phyloP scores from a whole-genome alignment of 1,140 invertebrate species.

The Subanguina moxae region DNA sequence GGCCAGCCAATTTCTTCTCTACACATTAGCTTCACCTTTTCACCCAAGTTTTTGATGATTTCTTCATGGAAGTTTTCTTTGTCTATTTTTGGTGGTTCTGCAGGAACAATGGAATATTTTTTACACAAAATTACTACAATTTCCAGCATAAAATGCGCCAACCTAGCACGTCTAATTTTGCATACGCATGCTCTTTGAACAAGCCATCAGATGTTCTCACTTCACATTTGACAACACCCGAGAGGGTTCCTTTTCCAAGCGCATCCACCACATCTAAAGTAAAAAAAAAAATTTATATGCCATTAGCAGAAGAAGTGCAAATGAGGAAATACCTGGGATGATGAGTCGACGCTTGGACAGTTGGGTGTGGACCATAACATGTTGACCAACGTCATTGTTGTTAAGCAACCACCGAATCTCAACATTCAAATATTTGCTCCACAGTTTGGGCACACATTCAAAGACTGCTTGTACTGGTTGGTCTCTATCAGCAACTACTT shows the following conservation, averaged over 20 bases:
- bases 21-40: constrained; percentile 36
- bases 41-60: constrained; percentile 1
- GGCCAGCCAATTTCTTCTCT: constrained; percentile 39
- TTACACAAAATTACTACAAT: no score
- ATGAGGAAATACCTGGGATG: background rate
- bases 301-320: no score
- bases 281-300: background rate
- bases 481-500: background rate
- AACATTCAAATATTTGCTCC: background rate
- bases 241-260: background rate
- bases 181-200: background rate
- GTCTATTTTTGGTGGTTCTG: background rate
- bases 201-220: background rate
- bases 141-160: background rate
- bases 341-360: background rate
- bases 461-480: background rate
- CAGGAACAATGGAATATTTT: background rate
- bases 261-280: background rate
- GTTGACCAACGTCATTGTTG: background rate
- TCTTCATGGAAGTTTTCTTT: background rate
- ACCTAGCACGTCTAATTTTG: constrained; percentile 3
- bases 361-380: background rate
- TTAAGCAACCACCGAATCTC: constrained; percentile 10
- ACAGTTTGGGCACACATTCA: background rate
- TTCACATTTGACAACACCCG: constrained; percentile 1